A percentile compares a stretch with the other conserved stretches of the same genome.
Evolutionary conservation across 2,113 vertebrate species (phyloP).

Genomic region (Oceanodroma tethys): DNA sequence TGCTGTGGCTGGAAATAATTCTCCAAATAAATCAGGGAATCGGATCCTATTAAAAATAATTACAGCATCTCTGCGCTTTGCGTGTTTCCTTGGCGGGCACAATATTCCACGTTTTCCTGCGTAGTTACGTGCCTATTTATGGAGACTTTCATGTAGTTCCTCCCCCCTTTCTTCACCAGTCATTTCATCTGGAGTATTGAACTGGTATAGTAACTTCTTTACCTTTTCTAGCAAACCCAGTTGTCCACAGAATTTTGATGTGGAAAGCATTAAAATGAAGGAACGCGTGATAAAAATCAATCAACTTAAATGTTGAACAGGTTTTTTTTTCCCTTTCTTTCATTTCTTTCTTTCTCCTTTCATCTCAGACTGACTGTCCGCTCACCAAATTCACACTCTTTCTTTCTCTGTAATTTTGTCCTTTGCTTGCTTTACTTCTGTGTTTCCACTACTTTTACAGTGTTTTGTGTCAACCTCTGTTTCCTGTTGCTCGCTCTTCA

Average conservation of each 20-base stretch:
- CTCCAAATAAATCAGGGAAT: not conserved
- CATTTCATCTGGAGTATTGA: not conserved
- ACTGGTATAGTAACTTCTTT: not conserved
- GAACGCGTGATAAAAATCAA: rapidly evolving
- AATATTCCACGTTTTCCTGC: not conserved
- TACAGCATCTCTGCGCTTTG: not conserved
- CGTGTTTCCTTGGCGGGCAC: not conserved
- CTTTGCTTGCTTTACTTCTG: not conserved
- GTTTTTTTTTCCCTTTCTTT: not conserved
- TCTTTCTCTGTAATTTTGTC: not conserved
- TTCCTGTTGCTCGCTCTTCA: not conserved
- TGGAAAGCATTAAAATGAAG: not conserved
- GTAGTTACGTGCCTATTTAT: not conserved
- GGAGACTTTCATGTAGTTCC: not conserved
- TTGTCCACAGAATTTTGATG: not conserved
- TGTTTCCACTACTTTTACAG: not conserved
- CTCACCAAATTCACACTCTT: not conserved
- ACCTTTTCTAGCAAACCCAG: not conserved
- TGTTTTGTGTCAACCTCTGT: not conserved
- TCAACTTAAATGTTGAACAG: not conserved
- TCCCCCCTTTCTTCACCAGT: not conserved
- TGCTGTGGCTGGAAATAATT: not conserved
- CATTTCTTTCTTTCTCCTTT: not conserved
- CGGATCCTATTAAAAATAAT: not conserved
- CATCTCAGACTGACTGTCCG: not conserved